Conservation (phyloP, 2,113 vertebrate species). For the Nerophis lumbriciformis region DNA sequence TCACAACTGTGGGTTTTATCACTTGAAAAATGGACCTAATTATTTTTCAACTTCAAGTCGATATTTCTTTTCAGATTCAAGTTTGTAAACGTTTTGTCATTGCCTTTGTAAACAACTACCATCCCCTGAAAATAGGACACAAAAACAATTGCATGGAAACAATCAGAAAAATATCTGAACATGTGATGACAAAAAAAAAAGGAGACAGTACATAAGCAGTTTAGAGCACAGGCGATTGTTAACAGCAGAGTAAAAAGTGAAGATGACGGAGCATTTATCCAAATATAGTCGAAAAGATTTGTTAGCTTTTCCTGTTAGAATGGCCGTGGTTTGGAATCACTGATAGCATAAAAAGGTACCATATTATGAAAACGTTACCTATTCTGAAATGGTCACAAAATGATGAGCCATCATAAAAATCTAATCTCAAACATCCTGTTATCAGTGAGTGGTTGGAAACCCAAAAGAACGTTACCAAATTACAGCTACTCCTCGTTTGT, state of each 20-base stretch:
- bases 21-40: slow-evolving; percentile 61
- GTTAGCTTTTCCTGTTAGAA: slow-evolving; percentile 40
- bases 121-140: slow-evolving; percentile 62
- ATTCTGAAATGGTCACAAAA: slow-evolving; percentile 46
- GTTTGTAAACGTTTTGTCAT: slow-evolving; percentile 72
- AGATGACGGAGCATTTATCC: slow-evolving; percentile 41
- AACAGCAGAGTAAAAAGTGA: slow-evolving; percentile 49
- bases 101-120: slow-evolving; percentile 73
- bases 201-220: slow-evolving; percentile 43
- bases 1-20: slow-evolving; percentile 59
- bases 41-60: slow-evolving; percentile 64
- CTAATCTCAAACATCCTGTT: neutral
- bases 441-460: slow-evolving; percentile 38
- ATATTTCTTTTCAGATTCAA: slow-evolving; percentile 72
- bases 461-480: slow-evolving; percentile 56
- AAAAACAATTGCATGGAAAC: slow-evolving; percentile 62
- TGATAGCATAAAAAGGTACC: slow-evolving; percentile 51
- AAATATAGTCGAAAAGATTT: slow-evolving; percentile 31
- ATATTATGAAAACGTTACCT: slow-evolving; percentile 58
- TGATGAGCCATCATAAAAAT: slow-evolving; percentile 59
- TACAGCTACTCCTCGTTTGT: slow-evolving; percentile 8
- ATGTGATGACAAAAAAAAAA: slow-evolving; percentile 51
- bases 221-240: slow-evolving; percentile 44
- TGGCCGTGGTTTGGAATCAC: slow-evolving; percentile 43
- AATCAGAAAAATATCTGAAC: slow-evolving; percentile 54